These are phyloP conservation scores for Accipiter cooperii DNA, from an alignment of 2,113 vertebrate genomes.

Conservation along the genomic window DNA sequence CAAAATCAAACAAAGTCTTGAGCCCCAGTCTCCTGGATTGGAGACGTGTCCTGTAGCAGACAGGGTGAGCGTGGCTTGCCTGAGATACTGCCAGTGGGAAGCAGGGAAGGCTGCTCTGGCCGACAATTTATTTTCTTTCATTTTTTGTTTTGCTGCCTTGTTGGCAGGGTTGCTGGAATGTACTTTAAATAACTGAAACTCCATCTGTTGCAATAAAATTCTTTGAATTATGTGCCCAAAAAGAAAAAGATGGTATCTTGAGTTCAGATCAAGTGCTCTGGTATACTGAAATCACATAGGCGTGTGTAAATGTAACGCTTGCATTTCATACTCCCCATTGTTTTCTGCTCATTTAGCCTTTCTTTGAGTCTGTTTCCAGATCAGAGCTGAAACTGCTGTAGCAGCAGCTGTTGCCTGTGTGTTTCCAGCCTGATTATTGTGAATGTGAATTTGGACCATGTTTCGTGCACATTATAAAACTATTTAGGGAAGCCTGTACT, in stretches of 20 bases:
- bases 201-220: conserved; percentile 20
- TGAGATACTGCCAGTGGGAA: neutral
- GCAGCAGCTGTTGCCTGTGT: neutral
- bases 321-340: neutral
- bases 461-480: neutral
- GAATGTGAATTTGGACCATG: neutral
- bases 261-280: conserved; percentile 15
- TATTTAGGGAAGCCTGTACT: neutral
- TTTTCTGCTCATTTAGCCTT: neutral
- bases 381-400: neutral
- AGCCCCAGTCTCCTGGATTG: neutral
- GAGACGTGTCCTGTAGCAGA: neutral
- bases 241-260: neutral
- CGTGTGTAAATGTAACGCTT: neutral
- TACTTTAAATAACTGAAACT: conserved; percentile 54
- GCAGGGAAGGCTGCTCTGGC: neutral
- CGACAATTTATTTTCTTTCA: conserved; percentile 8
- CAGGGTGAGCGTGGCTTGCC: neutral
- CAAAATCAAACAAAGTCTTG: neutral
- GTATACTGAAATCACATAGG: neutral
- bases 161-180: conserved; percentile 41
- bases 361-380: neutral
- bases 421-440: neutral
- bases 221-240: neutral
- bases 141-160: conserved; percentile 23